Conservation (phyloP, 1,140 invertebrate genomes). For the Chionoecetes opilio region DNA sequence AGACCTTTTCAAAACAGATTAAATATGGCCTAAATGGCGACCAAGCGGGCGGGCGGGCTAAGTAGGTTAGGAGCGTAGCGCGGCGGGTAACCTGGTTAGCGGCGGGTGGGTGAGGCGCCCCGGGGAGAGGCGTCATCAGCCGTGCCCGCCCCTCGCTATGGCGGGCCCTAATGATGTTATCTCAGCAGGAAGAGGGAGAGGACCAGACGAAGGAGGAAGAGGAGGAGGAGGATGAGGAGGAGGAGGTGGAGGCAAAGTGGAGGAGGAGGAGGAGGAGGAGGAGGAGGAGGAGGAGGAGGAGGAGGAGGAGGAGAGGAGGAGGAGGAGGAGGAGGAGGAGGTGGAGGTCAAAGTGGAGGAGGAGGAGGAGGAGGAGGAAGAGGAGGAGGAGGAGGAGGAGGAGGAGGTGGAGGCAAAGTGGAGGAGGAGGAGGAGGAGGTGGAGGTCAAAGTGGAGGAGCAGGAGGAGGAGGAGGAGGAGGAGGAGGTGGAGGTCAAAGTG, state of each 20-base stretch:
- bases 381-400: too few species aligned
- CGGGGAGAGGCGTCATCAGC: background rate
- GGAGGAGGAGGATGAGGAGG: background rate
- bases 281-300: background rate
- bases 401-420: too few species aligned
- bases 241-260: background rate
- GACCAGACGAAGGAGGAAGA: background rate
- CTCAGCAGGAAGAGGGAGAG: background rate
- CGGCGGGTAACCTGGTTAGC: background rate
- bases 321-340: too few species aligned
- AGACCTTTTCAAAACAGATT: background rate
- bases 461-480: background rate
- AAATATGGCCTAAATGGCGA: constrained; percentile 7
- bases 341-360: too few species aligned
- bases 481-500: background rate
- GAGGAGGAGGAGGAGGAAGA: too few species aligned
- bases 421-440: background rate
- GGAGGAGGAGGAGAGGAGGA: too few species aligned
- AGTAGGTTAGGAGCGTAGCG: background rate
- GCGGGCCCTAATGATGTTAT: constrained; percentile 6
- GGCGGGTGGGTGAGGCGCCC: background rate
- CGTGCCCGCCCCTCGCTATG: background rate
- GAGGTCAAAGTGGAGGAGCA: background rate
- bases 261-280: background rate
- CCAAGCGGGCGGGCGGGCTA: background rate